Conservation (phyloP, 2,888 invertebrate species). For the Spilosoma lubricipeda region DNA sequence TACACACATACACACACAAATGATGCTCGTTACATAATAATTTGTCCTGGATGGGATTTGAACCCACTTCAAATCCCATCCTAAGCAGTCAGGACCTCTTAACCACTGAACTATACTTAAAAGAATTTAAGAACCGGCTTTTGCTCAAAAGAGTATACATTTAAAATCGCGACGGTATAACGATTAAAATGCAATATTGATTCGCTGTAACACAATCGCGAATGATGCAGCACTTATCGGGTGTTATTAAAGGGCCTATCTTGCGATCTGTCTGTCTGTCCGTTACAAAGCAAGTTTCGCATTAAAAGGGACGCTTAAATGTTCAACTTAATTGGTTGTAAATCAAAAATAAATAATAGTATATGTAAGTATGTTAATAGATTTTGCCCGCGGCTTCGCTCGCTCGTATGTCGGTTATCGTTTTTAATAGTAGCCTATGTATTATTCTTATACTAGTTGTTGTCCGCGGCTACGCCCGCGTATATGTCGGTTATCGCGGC, state of each 20-base stretch:
- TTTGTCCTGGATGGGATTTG: neutral
- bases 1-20: no score
- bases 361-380: neutral
- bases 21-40: no score
- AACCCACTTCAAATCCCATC: no score
- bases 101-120: neutral
- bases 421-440: no score
- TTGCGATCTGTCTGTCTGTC: conserved; percentile 48
- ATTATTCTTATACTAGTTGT: no score
- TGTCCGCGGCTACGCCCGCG: no score
- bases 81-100: neutral
- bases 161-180: conserved; percentile 27
- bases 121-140: neutral
- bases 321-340: conserved; percentile 1
- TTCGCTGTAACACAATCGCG: conserved; percentile 35
- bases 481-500: no score
- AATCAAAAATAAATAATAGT: no score
- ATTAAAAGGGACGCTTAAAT: conserved; percentile 1
- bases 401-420: no score
- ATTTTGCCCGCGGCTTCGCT: no score
- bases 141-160: conserved; percentile 6
- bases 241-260: conserved; percentile 33
- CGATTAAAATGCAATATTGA: conserved; percentile 38
- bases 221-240: conserved; percentile 37
- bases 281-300: conserved; percentile 21